A percentile compares a stretch with the other conserved stretches of the same genome.
phyloP scores from a whole-genome alignment of 2,888 invertebrate species.

The Xestia sexstrigata region DNA sequence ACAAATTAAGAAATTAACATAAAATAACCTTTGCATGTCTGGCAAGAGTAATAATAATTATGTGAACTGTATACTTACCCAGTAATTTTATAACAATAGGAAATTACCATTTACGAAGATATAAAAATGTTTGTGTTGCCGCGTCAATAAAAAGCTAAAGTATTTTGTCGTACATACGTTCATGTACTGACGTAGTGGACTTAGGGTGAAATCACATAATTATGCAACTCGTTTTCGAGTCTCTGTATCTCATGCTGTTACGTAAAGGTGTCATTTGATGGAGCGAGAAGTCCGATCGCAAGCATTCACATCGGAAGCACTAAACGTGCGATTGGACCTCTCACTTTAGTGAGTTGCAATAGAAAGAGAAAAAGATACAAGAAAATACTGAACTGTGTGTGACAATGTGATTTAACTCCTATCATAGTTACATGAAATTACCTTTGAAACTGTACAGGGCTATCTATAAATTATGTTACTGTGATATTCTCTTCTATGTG shows the following conservation, averaged over 20 bases:
- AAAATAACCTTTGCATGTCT: constrained; percentile 42
- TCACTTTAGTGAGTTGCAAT: not conserved
- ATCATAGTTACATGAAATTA: constrained; percentile 24
- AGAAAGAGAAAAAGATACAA: not conserved
- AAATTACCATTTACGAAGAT: constrained; percentile 23
- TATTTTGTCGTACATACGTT: constrained; percentile 35
- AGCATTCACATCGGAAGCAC: not conserved
- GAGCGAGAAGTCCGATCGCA: not conserved
- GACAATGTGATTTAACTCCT: not conserved
- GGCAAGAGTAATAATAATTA: constrained; percentile 38
- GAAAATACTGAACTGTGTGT: not conserved
- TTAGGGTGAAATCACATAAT: not conserved
- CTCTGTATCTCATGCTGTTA: not conserved
- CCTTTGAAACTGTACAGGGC: constrained; percentile 58
- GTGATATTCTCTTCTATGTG: constrained; percentile 85
- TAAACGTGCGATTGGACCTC: not conserved
- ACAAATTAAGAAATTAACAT: constrained; percentile 50
- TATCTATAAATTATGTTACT: constrained; percentile 76
- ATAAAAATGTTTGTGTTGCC: constrained; percentile 50
- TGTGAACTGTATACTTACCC: constrained; percentile 22
- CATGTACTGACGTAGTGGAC: constrained; percentile 18
- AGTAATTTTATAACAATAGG: constrained; percentile 9
- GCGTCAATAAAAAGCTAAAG: constrained; percentile 23
- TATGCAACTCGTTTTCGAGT: not conserved
- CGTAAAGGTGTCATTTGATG: not conserved